A percentile compares a stretch with the other conserved stretches of the same genome.
These are phyloP conservation scores for Anguilla japonica DNA, from an alignment of 2,113 vertebrate genomes.

Conservation along the genomic window DNA sequence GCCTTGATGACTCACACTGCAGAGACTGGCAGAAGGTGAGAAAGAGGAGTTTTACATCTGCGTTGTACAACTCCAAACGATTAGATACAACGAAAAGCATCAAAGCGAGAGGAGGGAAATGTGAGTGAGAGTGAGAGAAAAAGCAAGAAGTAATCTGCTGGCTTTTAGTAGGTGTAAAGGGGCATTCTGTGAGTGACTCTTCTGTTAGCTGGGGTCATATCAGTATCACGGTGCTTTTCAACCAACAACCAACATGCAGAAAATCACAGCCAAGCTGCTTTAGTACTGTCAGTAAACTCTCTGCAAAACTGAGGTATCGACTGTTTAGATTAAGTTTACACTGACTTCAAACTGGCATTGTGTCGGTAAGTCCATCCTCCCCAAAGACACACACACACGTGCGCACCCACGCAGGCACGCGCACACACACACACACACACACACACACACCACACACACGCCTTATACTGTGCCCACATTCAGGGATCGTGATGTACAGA, in stretches of 20 bases:
- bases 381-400: too few relatives aligned
- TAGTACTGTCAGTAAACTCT: background rate
- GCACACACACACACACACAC: constrained; percentile 23
- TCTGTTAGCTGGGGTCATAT: background rate
- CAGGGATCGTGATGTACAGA: background rate
- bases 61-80: background rate
- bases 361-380: background rate
- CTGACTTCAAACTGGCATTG: background rate
- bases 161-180: background rate
- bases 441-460: constrained; percentile 23
- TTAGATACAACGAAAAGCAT: background rate
- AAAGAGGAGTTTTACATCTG: background rate
- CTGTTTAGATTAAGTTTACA: background rate
- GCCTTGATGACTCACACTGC: background rate
- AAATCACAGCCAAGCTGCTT: background rate
- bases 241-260: background rate
- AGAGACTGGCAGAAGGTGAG: background rate
- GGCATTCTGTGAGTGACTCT: background rate
- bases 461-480: background rate
- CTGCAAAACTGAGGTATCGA: background rate
- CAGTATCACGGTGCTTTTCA: background rate
- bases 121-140: background rate
- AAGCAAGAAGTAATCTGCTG: background rate
- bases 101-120: background rate
- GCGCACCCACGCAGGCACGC: too few relatives aligned